phyloP scores from a whole-genome alignment of 2,113 vertebrate genomes.

The Etheostoma spectabile region DNA sequence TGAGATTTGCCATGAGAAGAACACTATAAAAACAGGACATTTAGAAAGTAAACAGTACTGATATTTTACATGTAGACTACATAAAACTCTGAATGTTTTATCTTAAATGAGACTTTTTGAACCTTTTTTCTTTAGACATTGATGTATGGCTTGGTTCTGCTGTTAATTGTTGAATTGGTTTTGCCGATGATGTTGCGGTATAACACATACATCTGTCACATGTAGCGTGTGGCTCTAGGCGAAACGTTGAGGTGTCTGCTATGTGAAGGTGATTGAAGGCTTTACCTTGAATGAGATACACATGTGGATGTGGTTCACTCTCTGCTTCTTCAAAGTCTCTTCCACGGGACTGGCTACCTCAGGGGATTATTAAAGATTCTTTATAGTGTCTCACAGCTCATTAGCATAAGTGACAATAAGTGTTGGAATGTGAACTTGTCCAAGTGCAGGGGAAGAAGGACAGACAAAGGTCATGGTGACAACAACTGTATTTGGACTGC shows the following conservation, averaged over 20 bases:
- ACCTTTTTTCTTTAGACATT: not conserved
- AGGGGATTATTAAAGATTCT: not conserved
- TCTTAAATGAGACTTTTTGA: not conserved
- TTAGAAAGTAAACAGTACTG: not conserved
- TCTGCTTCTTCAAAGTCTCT: not conserved
- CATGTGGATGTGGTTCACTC: not conserved
- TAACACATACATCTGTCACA: not conserved
- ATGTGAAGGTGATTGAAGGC: not conserved
- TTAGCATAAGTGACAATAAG: not conserved
- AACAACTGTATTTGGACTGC: not conserved
- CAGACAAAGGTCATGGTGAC: not conserved
- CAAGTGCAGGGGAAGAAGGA: not conserved
- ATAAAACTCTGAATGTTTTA: not conserved
- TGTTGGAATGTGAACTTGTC: not conserved
- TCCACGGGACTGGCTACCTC: not conserved
- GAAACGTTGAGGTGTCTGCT: not conserved
- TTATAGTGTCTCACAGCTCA: not conserved
- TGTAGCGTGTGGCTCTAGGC: not conserved
- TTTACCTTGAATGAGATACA: not conserved
- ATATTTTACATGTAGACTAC: not conserved
- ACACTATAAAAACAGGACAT: not conserved
- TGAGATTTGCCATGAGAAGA: not conserved
- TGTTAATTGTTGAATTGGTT: not conserved
- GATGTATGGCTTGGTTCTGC: not conserved
- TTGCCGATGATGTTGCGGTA: too few species aligned